A percentile compares a stretch with the other conserved stretches of the same genome.
These are phyloP conservation scores for Characodon lateralis DNA, from an alignment of 2,797 vertebrate genomes.

Conservation along the genomic window DNA sequence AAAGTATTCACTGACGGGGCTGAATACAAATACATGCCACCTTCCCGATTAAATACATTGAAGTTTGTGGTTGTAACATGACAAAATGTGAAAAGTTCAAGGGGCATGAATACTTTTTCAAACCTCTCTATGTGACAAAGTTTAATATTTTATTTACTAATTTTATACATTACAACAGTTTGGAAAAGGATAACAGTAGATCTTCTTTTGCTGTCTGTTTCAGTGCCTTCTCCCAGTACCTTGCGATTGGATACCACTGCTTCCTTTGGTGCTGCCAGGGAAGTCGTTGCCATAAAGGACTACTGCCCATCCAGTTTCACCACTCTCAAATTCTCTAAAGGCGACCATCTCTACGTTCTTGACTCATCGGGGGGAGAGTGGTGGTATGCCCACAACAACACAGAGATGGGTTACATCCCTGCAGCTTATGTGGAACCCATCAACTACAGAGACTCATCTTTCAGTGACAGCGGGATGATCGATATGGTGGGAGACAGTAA, in stretches of 20 bases:
- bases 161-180: background rate
- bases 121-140: background rate
- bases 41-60: background rate
- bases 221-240: constrained; percentile 95
- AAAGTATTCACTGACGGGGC: background rate
- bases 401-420: constrained; percentile 97
- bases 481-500: constrained; percentile 87
- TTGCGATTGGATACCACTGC: constrained; percentile 87
- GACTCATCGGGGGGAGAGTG: constrained; percentile 93
- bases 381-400: constrained; percentile 99
- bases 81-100: background rate
- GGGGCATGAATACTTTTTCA: background rate
- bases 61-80: background rate
- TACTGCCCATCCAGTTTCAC: constrained; percentile 96
- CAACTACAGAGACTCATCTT: constrained; percentile 85
- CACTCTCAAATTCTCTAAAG: constrained; percentile 95
- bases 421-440: constrained; percentile 93
- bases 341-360: constrained; percentile 92
- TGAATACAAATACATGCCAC: background rate
- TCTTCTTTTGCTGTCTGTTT: constrained; percentile 6
- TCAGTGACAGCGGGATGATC: constrained; percentile 93
- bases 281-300: constrained; percentile 95
- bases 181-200: background rate
- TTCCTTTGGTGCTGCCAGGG: constrained; percentile 88
- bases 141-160: background rate